These are phyloP conservation scores for Rhinatrema bivittatum DNA, from an alignment of 2,797 vertebrate genomes.

Conservation along the genomic window DNA sequence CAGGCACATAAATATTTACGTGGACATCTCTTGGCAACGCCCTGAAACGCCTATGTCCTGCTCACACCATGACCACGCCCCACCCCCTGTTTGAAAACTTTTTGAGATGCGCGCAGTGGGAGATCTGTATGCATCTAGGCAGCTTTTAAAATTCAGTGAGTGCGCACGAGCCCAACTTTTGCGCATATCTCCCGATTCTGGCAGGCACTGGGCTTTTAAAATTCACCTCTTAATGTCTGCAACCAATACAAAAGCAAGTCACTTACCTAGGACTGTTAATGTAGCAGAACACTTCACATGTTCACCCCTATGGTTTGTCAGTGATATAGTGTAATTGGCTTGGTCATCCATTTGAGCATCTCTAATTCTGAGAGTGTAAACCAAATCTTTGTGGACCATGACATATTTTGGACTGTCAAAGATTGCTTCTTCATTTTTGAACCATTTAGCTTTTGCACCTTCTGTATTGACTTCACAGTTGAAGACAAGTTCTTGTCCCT, in stretches of 20 bases:
- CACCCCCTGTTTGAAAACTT: no score
- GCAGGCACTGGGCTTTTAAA: no score
- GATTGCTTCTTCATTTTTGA: conserved; percentile 81
- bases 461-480: conserved; percentile 95
- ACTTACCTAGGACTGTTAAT: conserved; percentile 78
- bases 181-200: no score
- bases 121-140: no score
- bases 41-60: no score
- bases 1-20: no score
- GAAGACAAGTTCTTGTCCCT: conserved; percentile 84
- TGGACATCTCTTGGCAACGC: no score
- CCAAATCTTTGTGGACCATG: conserved; percentile 84
- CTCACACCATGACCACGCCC: no score
- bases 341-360: conserved; percentile 75
- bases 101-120: no score
- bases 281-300: conserved; percentile 73
- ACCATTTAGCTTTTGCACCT: conserved; percentile 95
- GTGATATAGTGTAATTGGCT: conserved; percentile 66
- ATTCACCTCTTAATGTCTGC: no score
- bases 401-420: conserved; percentile 91
- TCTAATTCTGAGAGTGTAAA: conserved; percentile 87
- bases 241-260: neutral
- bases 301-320: conserved; percentile 87
- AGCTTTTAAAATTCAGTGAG: no score
- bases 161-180: no score